Evolutionary conservation across 2,888 invertebrate genomes (phyloP).

Genomic region (Spilarctia lutea): DNA sequence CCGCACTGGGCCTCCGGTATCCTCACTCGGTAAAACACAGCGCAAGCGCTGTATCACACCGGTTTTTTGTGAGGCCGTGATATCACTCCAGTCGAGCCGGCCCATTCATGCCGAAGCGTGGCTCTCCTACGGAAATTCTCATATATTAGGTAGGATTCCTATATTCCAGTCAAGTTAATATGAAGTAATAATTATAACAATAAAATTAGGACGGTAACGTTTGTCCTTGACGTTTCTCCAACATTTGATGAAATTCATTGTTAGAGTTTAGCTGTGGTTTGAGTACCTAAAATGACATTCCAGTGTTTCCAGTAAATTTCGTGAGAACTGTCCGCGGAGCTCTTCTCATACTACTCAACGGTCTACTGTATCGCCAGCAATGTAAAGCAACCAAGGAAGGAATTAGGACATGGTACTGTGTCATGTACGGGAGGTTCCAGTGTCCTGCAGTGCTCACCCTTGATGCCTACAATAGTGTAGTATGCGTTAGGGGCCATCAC

Average conservation of each 20-base stretch:
- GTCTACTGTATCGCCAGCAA: slow-evolving; percentile 57
- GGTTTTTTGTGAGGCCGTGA: no score
- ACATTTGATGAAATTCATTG: neutral
- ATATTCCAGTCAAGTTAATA: neutral
- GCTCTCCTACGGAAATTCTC: no score
- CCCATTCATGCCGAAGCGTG: no score
- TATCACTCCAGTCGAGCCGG: no score
- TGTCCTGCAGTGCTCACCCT: slow-evolving; percentile 60
- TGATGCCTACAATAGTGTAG: slow-evolving; percentile 56
- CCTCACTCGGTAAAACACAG: no score
- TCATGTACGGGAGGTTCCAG: slow-evolving; percentile 57
- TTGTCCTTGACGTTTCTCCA: neutral
- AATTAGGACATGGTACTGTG: slow-evolving; percentile 62
- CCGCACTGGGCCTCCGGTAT: no score
- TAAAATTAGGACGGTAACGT: neutral
- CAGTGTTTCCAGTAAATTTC: slow-evolving; percentile 58
- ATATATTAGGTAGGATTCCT: no score
- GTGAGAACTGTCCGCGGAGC: slow-evolving; percentile 60
- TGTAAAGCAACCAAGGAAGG: slow-evolving; percentile 60
- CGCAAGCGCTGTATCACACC: no score
- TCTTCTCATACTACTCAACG: slow-evolving; percentile 55
- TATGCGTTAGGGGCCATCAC: slow-evolving; percentile 58
- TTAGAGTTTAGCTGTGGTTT: neutral
- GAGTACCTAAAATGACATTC: slow-evolving; percentile 8
- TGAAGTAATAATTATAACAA: neutral